A percentile compares a stretch with the other conserved stretches of the same genome.
Conservation (phyloP, 2,113 vertebrate genomes). For the Cheilinus undulatus region DNA sequence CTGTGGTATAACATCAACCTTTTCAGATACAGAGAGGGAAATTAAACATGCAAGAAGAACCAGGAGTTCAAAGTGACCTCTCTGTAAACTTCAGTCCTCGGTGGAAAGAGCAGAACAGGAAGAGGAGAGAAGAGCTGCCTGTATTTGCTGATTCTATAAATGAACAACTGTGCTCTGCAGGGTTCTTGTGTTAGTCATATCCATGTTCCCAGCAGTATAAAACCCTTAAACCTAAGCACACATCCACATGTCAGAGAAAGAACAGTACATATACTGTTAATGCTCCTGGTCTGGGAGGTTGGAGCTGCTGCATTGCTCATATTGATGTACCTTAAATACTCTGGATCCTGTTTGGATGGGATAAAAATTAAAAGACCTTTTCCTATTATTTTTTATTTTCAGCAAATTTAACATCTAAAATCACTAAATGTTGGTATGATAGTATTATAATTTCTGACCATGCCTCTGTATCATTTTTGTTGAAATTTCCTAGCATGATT, state of each 20-base stretch:
- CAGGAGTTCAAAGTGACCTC: neutral
- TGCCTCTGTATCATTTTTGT: too few species aligned
- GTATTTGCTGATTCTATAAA: neutral
- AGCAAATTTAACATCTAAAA: too few species aligned
- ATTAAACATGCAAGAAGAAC: neutral
- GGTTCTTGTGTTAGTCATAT: conserved; percentile 33
- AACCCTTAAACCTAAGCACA: neutral
- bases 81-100: neutral
- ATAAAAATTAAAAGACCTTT: too few species aligned
- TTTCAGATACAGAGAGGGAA: neutral
- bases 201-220: neutral
- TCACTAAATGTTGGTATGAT: too few species aligned
- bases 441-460: too few species aligned
- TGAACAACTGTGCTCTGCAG: neutral
- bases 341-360: too few species aligned
- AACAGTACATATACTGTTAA: neutral
- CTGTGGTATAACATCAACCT: neutral
- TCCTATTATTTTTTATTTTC: too few species aligned
- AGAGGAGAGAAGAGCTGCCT: neutral
- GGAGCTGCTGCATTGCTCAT: neutral
- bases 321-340: too few species aligned
- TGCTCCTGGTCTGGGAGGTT: neutral
- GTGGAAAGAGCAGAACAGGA: neutral
- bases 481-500: too few species aligned
- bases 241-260: neutral